A percentile compares a stretch with the other conserved stretches of the same genome.
Evolutionary conservation across 2,888 invertebrate species (phyloP).

Genomic region (Protophormia terraenovae): DNA sequence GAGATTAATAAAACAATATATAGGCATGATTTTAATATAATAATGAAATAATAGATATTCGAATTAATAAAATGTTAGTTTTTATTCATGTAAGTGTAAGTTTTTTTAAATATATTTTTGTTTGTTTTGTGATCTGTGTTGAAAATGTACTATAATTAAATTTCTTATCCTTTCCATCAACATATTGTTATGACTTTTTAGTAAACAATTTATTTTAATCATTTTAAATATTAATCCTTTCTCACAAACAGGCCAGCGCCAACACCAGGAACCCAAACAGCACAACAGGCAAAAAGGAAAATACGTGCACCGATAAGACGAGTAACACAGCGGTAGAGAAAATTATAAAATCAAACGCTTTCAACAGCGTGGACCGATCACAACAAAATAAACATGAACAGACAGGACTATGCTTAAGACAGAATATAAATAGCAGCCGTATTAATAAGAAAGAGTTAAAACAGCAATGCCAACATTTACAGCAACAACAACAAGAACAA

Average conservation of each 20-base stretch:
- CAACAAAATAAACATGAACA: conserved; percentile 61
- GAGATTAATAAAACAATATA: background rate
- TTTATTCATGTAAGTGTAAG: background rate
- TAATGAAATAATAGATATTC: background rate
- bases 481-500: background rate
- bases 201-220: background rate
- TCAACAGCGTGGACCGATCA: conserved; percentile 69
- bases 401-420: conserved; percentile 60
- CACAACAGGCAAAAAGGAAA: conserved; percentile 77
- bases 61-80: background rate
- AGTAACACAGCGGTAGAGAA: conserved; percentile 79
- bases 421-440: conserved; percentile 44
- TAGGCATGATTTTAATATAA: conserved; percentile 2
- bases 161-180: conserved; percentile 30
- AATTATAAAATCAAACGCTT: conserved; percentile 72
- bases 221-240: conserved; percentile 21
- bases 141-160: background rate
- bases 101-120: background rate
- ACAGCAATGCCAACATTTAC: conserved; percentile 38
- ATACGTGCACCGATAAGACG: conserved; percentile 77
- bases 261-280: conserved; percentile 73
- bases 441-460: conserved; percentile 43
- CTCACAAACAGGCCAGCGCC: conserved; percentile 75
- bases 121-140: conserved; percentile 49
- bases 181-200: background rate